phyloP scores from a whole-genome alignment of 2,113 vertebrate genomes.

The Serilophus lunatus region DNA sequence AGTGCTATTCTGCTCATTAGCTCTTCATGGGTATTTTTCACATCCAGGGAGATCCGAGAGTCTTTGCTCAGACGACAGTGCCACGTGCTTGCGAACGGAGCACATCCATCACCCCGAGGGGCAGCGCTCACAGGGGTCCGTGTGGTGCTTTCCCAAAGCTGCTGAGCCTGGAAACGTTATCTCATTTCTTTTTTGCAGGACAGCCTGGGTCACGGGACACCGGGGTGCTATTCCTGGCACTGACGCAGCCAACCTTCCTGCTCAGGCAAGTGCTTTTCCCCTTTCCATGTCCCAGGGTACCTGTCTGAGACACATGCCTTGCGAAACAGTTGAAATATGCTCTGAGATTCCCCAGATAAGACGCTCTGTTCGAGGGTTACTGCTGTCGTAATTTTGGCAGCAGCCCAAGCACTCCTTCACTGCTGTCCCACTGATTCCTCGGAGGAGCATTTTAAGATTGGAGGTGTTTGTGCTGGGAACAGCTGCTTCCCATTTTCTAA shows the following conservation, averaged over 20 bases:
- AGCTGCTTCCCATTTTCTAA: not conserved
- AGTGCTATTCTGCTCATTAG: accelerated
- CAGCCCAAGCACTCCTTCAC: not conserved
- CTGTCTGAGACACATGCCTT: not conserved
- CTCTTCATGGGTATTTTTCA: not conserved
- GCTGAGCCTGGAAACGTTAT: not conserved
- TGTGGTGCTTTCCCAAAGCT: not conserved
- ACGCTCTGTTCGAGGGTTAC: not conserved
- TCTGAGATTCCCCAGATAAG: constrained; percentile 7
- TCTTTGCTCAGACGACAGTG: not conserved
- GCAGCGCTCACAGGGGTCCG: not conserved
- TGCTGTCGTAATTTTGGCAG: not conserved
- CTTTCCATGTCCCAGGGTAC: not conserved
- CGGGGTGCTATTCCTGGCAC: constrained; percentile 27
- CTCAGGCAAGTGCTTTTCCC: not conserved
- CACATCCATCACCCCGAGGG: accelerated
- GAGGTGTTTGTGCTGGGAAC: not conserved
- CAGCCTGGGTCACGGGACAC: not conserved
- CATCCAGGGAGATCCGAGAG: not conserved
- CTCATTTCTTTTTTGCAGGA: not conserved
- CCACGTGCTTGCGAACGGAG: accelerated
- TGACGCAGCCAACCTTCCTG: not conserved
- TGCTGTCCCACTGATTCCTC: not conserved
- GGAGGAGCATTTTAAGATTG: not conserved
- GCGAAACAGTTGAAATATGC: not conserved